phyloP scores from a whole-genome alignment of 2,888 invertebrate genomes.

The Caenorhabditis sp. region DNA sequence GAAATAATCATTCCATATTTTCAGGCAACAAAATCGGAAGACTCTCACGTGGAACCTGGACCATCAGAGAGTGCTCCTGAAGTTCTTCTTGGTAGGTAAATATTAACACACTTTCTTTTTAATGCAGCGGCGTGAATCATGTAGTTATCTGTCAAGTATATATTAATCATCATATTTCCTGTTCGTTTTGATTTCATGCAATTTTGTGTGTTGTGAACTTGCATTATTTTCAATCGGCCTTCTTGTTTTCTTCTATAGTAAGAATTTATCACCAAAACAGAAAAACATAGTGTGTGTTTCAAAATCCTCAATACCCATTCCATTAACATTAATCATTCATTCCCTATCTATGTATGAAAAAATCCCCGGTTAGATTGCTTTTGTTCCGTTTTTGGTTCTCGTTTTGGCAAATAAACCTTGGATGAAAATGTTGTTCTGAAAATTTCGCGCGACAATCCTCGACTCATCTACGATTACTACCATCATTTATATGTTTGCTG shows the following conservation, averaged over 20 bases:
- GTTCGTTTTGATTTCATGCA: not conserved
- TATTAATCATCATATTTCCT: not conserved
- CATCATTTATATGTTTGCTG: not conserved
- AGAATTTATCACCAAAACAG: not conserved
- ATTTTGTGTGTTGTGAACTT: not conserved
- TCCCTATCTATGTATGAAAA: slow-evolving; percentile 1
- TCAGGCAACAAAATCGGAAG: not conserved
- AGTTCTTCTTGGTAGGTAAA: slow-evolving; percentile 6
- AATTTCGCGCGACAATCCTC: no score
- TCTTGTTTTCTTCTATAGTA: not conserved
- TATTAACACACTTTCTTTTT: slow-evolving; percentile 3
- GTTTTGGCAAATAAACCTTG: not conserved
- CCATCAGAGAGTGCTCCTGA: not conserved
- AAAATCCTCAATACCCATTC: not conserved
- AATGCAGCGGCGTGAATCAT: not conserved
- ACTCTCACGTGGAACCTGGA: not conserved
- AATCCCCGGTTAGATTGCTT: slow-evolving; percentile 10
- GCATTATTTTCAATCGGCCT: not conserved
- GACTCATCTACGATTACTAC: not conserved
- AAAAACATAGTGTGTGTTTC: not conserved
- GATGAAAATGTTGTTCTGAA: no score
- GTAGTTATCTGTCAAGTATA: not conserved
- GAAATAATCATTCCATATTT: not conserved
- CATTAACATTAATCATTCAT: not conserved
- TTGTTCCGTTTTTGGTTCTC: slow-evolving; percentile 1